A percentile compares a stretch with the other conserved stretches of the same genome.
These are phyloP conservation scores for Spheniscus mendiculus DNA, from an alignment of 2,113 vertebrate genomes.

Conservation along the genomic window DNA sequence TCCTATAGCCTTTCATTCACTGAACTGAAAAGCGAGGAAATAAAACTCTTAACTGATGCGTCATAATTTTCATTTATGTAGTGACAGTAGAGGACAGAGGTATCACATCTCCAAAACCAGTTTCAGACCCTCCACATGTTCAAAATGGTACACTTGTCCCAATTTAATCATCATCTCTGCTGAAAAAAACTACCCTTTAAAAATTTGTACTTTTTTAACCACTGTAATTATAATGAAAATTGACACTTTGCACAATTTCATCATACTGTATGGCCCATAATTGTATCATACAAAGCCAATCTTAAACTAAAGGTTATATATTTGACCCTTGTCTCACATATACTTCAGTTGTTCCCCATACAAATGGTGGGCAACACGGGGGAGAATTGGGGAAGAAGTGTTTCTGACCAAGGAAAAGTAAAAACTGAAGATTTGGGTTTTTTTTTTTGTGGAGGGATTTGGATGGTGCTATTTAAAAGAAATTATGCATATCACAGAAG, in stretches of 20 bases:
- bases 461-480: not conserved
- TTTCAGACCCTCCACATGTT: not conserved
- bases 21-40: not conserved
- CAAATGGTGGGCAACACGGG: rapidly evolving
- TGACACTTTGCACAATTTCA: not conserved
- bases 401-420: not conserved
- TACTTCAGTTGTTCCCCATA: not conserved
- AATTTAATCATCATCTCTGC: not conserved
- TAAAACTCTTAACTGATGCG: not conserved
- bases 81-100: not conserved
- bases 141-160: not conserved
- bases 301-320: not conserved
- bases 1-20: not conserved
- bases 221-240: not conserved
- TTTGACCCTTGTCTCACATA: not conserved
- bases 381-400: not conserved
- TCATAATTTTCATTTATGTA: not conserved
- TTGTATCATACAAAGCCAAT: not conserved
- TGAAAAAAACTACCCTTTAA: not conserved
- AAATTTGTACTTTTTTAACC: not conserved
- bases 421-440: not conserved
- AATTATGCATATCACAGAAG: not conserved
- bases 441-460: not conserved
- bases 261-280: not conserved
- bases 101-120: not conserved